Percentiles rank a stretch among this genome's conserved stretches.
Evolutionary conservation across 1,140 invertebrate species (phyloP).

Genomic region (Physella acuta): DNA sequence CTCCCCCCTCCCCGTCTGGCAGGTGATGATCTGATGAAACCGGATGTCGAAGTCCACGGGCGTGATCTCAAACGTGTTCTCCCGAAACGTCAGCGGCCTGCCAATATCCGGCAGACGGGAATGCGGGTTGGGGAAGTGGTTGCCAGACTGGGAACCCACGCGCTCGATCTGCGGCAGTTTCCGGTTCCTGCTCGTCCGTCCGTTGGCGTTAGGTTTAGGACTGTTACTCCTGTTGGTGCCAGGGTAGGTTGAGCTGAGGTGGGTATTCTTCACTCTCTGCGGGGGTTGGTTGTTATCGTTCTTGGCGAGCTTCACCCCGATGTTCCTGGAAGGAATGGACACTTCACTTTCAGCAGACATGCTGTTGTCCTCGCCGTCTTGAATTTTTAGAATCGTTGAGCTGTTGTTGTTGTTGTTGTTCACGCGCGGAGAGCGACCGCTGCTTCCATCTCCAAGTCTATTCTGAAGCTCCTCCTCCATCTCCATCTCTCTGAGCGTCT

Average conservation of each 20-base stretch:
- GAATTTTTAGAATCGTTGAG: no score
- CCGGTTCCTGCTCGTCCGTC: background rate
- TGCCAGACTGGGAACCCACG: background rate
- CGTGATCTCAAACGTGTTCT: conserved; percentile 44
- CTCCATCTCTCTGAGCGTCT: conserved; percentile 35
- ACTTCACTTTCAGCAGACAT: background rate
- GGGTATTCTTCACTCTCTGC: no score
- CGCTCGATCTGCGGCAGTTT: conserved; percentile 9
- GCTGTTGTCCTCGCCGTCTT: background rate
- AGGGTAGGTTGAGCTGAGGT: background rate
- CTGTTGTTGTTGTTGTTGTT: background rate
- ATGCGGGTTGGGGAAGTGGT: conserved; percentile 3
- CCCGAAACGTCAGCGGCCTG: conserved; percentile 25
- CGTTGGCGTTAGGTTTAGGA: background rate
- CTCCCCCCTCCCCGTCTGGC: conserved; percentile 29
- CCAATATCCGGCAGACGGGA: conserved; percentile 30
- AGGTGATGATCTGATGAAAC: conserved; percentile 36
- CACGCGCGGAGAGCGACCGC: background rate
- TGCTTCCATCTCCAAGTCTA: background rate
- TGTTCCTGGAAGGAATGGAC: background rate
- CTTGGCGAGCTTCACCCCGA: background rate
- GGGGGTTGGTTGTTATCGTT: no score
- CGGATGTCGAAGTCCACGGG: conserved; percentile 42
- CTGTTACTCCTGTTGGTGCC: background rate
- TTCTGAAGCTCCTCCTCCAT: background rate